phyloP scores from a whole-genome alignment of 2,113 vertebrate species.

The Mormoops blainvillei region DNA sequence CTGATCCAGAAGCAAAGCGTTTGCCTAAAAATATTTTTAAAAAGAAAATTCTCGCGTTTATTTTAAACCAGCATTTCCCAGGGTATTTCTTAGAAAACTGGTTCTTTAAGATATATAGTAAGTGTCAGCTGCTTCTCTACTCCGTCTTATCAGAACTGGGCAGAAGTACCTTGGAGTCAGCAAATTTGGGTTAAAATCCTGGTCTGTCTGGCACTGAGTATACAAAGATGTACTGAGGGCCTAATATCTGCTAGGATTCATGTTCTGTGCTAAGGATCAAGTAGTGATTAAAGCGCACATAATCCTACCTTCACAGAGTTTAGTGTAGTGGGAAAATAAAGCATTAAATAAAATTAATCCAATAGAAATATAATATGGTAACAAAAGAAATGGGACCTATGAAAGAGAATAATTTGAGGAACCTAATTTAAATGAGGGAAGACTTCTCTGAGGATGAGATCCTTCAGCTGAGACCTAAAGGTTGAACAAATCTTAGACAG shows the following conservation, averaged over 20 bases:
- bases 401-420: not conserved
- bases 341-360: not conserved
- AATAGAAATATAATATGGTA: not conserved
- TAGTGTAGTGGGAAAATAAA: not conserved
- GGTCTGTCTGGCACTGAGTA: not conserved
- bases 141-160: not conserved
- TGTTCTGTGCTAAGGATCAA: not conserved
- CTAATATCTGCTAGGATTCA: too few species aligned
- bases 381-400: not conserved
- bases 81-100: constrained; percentile 40
- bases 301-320: not conserved
- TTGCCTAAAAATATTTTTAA: constrained; percentile 86
- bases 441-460: not conserved
- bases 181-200: not conserved
- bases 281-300: not conserved
- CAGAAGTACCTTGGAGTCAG: not conserved
- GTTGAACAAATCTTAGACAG: not conserved
- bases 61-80: constrained; percentile 43
- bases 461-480: not conserved
- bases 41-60: constrained; percentile 57
- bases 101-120: constrained; percentile 5
- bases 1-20: constrained; percentile 96
- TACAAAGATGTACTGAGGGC: not conserved
- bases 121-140: not conserved
- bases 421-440: not conserved